phyloP scores from a whole-genome alignment of 2,113 vertebrate species.

The Otus sunia region DNA sequence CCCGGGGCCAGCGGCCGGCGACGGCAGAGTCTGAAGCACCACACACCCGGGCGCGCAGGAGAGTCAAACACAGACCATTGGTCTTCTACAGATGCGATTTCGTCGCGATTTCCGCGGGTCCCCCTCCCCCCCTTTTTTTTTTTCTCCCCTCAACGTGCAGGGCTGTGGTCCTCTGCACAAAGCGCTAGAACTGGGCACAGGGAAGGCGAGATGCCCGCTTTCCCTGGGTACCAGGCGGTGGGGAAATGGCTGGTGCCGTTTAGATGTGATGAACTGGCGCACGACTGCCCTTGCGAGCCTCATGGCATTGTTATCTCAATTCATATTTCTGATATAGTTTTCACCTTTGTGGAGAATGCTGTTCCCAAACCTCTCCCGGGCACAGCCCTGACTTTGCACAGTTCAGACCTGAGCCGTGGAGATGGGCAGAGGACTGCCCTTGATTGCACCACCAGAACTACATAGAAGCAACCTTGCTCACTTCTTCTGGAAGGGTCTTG shows the following conservation, averaged over 20 bases:
- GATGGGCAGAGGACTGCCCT: neutral
- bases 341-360: neutral
- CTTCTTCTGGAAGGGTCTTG: neutral
- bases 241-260: neutral
- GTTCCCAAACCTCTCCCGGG: neutral
- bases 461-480: neutral
- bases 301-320: neutral
- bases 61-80: neutral
- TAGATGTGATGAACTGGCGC: neutral
- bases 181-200: neutral
- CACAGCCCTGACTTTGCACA: neutral
- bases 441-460: neutral
- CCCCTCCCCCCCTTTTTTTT: neutral
- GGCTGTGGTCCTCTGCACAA: neutral
- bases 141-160: neutral
- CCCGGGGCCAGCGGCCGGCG: neutral
- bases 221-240: neutral
- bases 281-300: neutral
- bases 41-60: accelerated
- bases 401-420: neutral
- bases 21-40: neutral
- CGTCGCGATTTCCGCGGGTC: neutral
- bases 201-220: neutral
- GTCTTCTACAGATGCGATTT: neutral
- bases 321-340: neutral